Evolutionary conservation across 2,113 vertebrate genomes (phyloP).

Genomic region (Rhinopithecus roxellana): DNA sequence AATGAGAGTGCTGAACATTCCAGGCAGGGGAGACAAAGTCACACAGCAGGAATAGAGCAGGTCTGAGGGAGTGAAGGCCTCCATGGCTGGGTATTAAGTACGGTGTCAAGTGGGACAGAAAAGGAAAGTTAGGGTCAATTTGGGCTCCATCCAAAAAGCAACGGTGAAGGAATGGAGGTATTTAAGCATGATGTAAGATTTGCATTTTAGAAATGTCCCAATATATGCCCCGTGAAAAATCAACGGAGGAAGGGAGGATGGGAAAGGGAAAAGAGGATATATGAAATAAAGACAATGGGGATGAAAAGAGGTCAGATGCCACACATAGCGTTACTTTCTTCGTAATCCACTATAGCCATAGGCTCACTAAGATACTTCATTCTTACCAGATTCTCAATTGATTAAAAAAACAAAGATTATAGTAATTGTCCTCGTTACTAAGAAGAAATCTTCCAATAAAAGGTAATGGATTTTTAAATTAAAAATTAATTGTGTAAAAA

Average conservation of each 20-base stretch:
- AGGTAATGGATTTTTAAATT: not conserved
- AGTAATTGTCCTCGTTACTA: not conserved
- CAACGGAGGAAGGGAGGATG: not conserved
- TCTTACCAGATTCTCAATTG: not conserved
- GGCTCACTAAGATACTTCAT: not conserved
- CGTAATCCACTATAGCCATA: not conserved
- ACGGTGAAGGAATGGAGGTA: not conserved
- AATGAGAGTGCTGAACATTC: not conserved
- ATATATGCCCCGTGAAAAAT: not conserved
- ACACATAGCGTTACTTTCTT: not conserved
- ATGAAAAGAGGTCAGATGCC: not conserved
- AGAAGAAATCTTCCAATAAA: constrained; percentile 23
- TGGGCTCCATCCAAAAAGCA: not conserved
- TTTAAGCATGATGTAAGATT: not conserved
- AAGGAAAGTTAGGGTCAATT: not conserved
- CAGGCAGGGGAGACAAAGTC: not conserved
- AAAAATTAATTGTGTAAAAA: constrained; percentile 49
- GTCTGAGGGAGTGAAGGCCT: not conserved
- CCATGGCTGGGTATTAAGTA: not conserved
- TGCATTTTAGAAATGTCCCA: not conserved
- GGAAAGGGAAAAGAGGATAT: not conserved
- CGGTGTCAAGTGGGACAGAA: not conserved
- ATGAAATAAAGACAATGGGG: not conserved
- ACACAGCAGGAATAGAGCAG: not conserved
- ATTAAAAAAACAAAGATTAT: not conserved